A percentile compares a stretch with the other conserved stretches of the same genome.
phyloP scores from a whole-genome alignment of 1,140 invertebrate species.

The Drosophila biarmipes region DNA sequence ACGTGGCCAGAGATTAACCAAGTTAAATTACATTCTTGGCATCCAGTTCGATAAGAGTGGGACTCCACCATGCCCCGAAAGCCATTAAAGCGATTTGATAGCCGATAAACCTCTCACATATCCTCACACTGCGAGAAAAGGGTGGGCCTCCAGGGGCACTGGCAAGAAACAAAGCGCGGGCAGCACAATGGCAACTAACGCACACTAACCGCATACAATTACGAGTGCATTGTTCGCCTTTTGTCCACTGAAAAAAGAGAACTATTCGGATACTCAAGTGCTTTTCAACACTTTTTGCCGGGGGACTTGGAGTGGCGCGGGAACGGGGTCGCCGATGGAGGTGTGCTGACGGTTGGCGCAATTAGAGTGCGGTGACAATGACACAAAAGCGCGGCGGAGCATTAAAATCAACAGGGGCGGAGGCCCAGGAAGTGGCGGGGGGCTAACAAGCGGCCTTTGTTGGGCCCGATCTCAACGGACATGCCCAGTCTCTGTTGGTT shows the following conservation, averaged over 20 bases:
- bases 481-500: slow-evolving; percentile 7
- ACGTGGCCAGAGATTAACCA: too few relatives aligned
- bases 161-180: slow-evolving; percentile 22
- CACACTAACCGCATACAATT: slow-evolving; percentile 76
- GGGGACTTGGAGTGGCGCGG: background rate
- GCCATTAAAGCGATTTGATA: slow-evolving; percentile 79
- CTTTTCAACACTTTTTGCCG: slow-evolving; percentile 56
- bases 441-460: slow-evolving; percentile 71
- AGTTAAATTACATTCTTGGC: background rate
- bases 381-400: slow-evolving; percentile 76
- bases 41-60: slow-evolving; percentile 19
- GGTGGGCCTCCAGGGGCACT: slow-evolving; percentile 2
- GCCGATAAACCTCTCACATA: slow-evolving; percentile 70
- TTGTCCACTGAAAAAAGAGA: slow-evolving; percentile 57
- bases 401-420: slow-evolving; percentile 36
- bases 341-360: slow-evolving; percentile 68
- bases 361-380: slow-evolving; percentile 80
- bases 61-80: slow-evolving; percentile 36
- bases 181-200: slow-evolving; percentile 44
- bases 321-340: background rate
- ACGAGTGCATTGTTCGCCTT: slow-evolving; percentile 75
- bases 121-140: slow-evolving; percentile 53
- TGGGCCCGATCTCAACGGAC: slow-evolving; percentile 5
- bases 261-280: slow-evolving; percentile 68
- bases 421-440: slow-evolving; percentile 49